phyloP scores from a whole-genome alignment of 2,888 invertebrate genomes.

The Diloba caeruleocephala region DNA sequence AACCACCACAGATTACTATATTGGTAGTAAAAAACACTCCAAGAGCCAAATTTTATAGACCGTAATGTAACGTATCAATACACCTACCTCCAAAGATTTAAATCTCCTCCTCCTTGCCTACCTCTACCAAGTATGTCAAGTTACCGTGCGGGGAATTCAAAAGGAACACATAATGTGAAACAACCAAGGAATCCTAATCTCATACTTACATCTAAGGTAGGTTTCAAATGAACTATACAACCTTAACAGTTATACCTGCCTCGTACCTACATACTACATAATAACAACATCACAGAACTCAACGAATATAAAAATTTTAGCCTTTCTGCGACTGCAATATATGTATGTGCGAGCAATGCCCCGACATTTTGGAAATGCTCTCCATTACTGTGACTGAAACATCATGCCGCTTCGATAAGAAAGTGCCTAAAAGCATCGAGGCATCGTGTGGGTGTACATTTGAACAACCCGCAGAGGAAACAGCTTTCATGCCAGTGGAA shows the following conservation, averaged over 20 bases:
- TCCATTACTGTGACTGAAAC: constrained; percentile 57
- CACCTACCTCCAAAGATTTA: too few relatives aligned
- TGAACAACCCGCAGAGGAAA: not conserved
- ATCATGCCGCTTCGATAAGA: constrained; percentile 52
- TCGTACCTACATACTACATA: not conserved
- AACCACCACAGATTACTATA: too few relatives aligned
- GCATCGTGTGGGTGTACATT: not conserved
- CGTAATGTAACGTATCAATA: too few relatives aligned
- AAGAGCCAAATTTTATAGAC: too few relatives aligned
- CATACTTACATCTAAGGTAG: constrained; percentile 11
- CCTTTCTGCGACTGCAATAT: constrained; percentile 65
- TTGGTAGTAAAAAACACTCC: too few relatives aligned
- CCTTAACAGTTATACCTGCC: constrained; percentile 1
- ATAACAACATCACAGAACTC: not conserved
- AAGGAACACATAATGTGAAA: constrained; percentile 2
- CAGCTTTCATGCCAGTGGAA: too few relatives aligned
- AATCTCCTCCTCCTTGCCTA: too few relatives aligned
- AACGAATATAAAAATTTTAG: constrained; percentile 53
- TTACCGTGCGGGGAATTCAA: constrained; percentile 20
- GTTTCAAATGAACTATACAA: not conserved
- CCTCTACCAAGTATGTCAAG: constrained; percentile 17
- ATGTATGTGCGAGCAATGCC: constrained; percentile 63
- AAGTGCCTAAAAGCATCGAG: constrained; percentile 22
- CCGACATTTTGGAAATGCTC: constrained; percentile 61
- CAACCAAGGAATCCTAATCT: not conserved